phyloP scores from a whole-genome alignment of 30 jellyfish, hydroid and myxozoan species.

The Pelagia noctiluca region DNA sequence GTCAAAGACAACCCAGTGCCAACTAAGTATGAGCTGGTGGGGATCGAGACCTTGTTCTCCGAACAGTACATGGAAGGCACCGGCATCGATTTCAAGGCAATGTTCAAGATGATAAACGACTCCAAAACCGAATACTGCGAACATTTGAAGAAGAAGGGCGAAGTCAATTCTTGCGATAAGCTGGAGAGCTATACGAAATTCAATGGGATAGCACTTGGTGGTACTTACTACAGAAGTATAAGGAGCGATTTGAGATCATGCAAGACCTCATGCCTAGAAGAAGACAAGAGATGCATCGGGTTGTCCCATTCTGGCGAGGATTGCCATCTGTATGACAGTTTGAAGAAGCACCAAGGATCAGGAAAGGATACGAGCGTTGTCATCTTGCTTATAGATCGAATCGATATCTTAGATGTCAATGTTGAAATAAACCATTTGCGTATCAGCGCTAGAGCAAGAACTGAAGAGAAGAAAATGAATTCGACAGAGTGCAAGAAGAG shows the following conservation, averaged over 20 bases:
- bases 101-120: no score
- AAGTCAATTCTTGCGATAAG: no score
- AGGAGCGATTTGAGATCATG: constrained; percentile 9
- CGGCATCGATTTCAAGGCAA: no score
- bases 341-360: not conserved
- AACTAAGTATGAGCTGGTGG: constrained; percentile 50
- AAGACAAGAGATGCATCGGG: constrained; percentile 13
- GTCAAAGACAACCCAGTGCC: constrained; percentile 79
- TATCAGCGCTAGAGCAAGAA: constrained; percentile 4
- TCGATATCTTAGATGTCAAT: constrained; percentile 7
- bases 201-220: not conserved
- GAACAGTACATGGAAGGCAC: no score
- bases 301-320: not conserved
- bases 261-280: constrained; percentile 20
- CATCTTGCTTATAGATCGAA: constrained; percentile 25
- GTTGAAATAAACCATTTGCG: not conserved
- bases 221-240: not conserved
- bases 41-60: no score
- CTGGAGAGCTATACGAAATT: not conserved
- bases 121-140: no score
- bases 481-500: constrained; percentile 7
- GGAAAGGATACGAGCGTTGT: not conserved
- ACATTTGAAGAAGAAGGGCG: no score
- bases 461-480: not conserved
- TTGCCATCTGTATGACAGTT: constrained; percentile 4